These are phyloP conservation scores for Brachionus paranguensis DNA, from an alignment of 1,140 invertebrate species.

Conservation along the genomic window DNA sequence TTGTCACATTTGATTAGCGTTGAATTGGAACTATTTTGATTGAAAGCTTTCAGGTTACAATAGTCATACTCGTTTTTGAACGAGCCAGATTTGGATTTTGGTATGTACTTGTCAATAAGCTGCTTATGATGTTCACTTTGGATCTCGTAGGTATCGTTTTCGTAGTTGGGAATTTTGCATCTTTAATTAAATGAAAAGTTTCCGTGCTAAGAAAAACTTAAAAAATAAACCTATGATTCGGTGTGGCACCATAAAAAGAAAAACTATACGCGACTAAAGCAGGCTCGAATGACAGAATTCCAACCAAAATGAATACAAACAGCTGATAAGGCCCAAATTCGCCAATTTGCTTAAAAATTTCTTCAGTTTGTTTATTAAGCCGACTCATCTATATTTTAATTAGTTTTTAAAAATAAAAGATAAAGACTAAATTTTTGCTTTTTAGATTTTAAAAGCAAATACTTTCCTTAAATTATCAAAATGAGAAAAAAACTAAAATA, in stretches of 20 bases:
- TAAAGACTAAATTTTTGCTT: too few species aligned
- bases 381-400: neutral
- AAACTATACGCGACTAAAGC: neutral
- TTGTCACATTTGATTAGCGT: neutral
- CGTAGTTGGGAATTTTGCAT: neutral
- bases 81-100: neutral
- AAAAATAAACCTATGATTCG: neutral
- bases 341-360: neutral
- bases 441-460: too few species aligned
- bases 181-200: neutral
- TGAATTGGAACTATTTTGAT: neutral
- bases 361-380: neutral
- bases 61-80: neutral
- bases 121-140: neutral
- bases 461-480: too few species aligned
- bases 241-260: conserved; percentile 9
- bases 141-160: conserved; percentile 18
- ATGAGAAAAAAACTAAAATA: too few species aligned
- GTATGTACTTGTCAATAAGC: conserved; percentile 11
- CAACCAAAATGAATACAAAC: neutral
- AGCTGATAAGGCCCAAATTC: neutral
- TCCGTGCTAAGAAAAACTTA: neutral
- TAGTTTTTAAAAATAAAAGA: neutral
- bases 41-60: neutral
- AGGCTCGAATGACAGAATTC: neutral